A percentile compares a stretch with the other conserved stretches of the same genome.
Evolutionary conservation across 2,797 vertebrate genomes (phyloP).

Genomic region (Lerista edwardsae): DNA sequence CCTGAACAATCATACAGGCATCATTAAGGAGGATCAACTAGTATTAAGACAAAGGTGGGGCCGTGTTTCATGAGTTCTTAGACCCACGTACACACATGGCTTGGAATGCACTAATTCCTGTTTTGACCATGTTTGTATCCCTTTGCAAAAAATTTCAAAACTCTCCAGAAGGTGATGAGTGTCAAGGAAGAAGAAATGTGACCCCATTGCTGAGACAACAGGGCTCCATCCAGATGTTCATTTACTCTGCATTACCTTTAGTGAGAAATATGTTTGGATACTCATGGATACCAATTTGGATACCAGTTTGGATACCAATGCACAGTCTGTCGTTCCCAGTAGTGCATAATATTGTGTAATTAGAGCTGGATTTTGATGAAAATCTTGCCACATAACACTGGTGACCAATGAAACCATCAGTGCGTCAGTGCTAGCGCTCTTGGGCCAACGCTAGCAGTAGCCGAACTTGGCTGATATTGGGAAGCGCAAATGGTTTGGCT

Average conservation of each 20-base stretch:
- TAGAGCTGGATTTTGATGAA: neutral
- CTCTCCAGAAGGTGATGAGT: neutral
- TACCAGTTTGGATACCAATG: too few relatives aligned
- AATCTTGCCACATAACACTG: neutral
- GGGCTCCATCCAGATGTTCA: neutral
- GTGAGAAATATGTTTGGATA: neutral
- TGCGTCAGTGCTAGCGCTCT: too few relatives aligned
- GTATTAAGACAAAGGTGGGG: neutral
- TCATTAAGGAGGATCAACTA: neutral
- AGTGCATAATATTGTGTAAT: neutral
- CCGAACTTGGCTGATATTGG: too few relatives aligned
- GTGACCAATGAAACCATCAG: neutral
- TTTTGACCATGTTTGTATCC: neutral
- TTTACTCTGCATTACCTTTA: neutral
- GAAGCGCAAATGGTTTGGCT: constrained; percentile 58
- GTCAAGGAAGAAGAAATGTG: neutral
- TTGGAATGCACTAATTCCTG: too few relatives aligned
- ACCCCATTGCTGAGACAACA: neutral
- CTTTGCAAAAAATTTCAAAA: neutral
- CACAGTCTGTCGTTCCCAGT: neutral
- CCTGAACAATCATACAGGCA: neutral
- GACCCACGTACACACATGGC: neutral
- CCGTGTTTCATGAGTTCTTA: neutral
- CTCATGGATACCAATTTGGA: too few relatives aligned
- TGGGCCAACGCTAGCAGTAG: too few relatives aligned